Percentiles rank a stretch among this genome's conserved stretches.
Evolutionary conservation across 2,797 vertebrate species (phyloP).

Genomic region (Setipinna tenuifilis): DNA sequence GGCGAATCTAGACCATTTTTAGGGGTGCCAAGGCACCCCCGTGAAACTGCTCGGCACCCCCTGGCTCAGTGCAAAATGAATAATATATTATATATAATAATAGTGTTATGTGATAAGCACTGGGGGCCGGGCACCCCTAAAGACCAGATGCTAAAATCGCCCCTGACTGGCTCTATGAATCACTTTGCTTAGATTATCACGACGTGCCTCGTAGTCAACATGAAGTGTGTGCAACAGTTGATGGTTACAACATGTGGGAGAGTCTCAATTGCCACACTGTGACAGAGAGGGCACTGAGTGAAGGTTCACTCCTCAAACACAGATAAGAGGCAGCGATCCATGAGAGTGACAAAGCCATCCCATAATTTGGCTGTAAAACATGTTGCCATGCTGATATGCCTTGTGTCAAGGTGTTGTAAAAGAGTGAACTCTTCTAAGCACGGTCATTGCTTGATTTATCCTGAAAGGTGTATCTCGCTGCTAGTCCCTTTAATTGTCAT

Average conservation of each 20-base stretch:
- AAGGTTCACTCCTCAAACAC: conserved; percentile 42
- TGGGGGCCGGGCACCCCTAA: too few relatives aligned
- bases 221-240: conserved; percentile 46
- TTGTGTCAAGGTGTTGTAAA: neutral
- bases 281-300: conserved; percentile 58
- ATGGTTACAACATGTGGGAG: neutral
- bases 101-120: too few relatives aligned
- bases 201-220: conserved; percentile 15
- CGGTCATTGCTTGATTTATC: neutral
- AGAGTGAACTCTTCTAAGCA: neutral
- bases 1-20: too few relatives aligned
- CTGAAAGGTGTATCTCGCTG: neutral
- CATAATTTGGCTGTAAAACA: neutral
- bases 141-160: too few relatives aligned
- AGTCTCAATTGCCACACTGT: conserved; percentile 35
- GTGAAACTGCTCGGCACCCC: too few relatives aligned
- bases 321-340: neutral
- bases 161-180: neutral
- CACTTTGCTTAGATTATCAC: conserved; percentile 3
- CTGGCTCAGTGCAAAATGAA: too few relatives aligned
- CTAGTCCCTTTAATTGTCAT: neutral
- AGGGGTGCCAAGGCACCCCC: too few relatives aligned
- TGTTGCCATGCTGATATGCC: neutral
- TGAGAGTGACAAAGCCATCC: neutral
- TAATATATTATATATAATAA: too few relatives aligned